Percentiles rank a stretch among this genome's conserved stretches.
Evolutionary conservation across 2,888 invertebrate genomes (phyloP).

Genomic region (Hirtodrosophila trivittata): DNA sequence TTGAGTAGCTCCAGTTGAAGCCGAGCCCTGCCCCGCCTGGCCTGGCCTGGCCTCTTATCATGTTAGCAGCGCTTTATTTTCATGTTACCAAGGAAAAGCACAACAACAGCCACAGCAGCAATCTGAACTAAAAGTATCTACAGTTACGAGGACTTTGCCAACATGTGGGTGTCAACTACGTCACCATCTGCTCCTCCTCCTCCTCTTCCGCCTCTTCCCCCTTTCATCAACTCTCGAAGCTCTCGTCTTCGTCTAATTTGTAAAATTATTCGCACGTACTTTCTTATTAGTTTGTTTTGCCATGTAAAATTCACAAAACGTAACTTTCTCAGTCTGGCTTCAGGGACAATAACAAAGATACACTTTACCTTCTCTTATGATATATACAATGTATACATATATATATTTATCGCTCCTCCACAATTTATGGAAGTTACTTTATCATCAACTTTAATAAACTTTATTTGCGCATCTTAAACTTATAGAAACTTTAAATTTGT

Average conservation of each 20-base stretch:
- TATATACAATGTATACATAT: not conserved
- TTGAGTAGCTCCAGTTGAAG: conserved; percentile 23
- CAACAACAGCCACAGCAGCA: conserved; percentile 19
- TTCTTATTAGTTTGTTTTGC: conserved; percentile 70
- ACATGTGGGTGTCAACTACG: conserved; percentile 50
- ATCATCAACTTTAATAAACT: no score
- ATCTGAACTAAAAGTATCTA: conserved; percentile 27
- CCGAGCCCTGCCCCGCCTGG: conserved; percentile 4
- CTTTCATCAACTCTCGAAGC: conserved; percentile 4
- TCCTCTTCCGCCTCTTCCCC: not conserved
- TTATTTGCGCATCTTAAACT: no score
- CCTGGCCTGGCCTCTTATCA: conserved; percentile 61
- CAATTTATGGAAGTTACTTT: no score
- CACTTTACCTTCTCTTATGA: conserved; percentile 16
- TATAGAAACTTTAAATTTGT: no score
- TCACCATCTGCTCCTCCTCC: not conserved
- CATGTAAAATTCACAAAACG: conserved; percentile 49
- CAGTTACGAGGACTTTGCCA: conserved; percentile 38
- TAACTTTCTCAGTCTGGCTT: conserved; percentile 40
- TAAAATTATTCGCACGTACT: conserved; percentile 75
- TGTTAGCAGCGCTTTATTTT: conserved; percentile 59
- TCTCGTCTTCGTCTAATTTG: conserved; percentile 61
- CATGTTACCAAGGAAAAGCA: conserved; percentile 32
- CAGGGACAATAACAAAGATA: conserved; percentile 18
- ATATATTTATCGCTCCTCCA: not conserved